These are phyloP conservation scores for Drosophila barbarae DNA, from an alignment of 2,888 invertebrate species.

Conservation along the genomic window DNA sequence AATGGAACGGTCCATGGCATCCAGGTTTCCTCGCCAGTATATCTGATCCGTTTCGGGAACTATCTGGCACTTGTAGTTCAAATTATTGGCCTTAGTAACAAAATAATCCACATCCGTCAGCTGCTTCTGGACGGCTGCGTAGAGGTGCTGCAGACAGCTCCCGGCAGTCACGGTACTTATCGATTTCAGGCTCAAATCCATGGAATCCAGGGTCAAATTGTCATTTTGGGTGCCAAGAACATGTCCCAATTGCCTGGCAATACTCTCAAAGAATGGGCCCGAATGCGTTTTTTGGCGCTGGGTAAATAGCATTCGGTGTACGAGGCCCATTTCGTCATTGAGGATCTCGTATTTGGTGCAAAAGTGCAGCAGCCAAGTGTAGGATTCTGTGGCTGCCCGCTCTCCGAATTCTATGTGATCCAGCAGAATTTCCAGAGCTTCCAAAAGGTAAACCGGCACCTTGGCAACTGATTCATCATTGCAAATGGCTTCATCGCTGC, in stretches of 20 bases:
- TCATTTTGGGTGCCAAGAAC: conserved; percentile 69
- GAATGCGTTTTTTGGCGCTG: conserved; percentile 78
- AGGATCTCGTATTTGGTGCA: conserved; percentile 72
- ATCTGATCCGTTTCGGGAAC: conserved; percentile 80
- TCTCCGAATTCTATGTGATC: conserved; percentile 73
- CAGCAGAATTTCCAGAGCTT: conserved; percentile 77
- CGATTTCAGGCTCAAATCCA: conserved; percentile 69
- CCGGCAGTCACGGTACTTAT: conserved; percentile 69
- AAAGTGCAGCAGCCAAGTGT: conserved; percentile 77
- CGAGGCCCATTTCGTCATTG: conserved; percentile 67
- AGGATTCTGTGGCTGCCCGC: conserved; percentile 74
- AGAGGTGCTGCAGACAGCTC: conserved; percentile 69
- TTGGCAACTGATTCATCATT: conserved; percentile 57
- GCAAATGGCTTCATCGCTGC: conserved; percentile 45
- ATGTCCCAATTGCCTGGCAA: conserved; percentile 73
- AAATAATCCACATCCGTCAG: conserved; percentile 78
- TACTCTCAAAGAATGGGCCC: conserved; percentile 76
- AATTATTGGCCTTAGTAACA: conserved; percentile 80
- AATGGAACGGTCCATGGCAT: conserved; percentile 81
- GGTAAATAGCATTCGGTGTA: conserved; percentile 76
- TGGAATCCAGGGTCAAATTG: conserved; percentile 28
- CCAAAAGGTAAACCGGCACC: conserved; percentile 67
- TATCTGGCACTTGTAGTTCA: conserved; percentile 79
- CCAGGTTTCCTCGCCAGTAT: conserved; percentile 80
- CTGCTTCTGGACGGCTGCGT: conserved; percentile 74